phyloP scores from a whole-genome alignment of 2,113 vertebrate genomes.

The Chlorodrepanis virens region DNA sequence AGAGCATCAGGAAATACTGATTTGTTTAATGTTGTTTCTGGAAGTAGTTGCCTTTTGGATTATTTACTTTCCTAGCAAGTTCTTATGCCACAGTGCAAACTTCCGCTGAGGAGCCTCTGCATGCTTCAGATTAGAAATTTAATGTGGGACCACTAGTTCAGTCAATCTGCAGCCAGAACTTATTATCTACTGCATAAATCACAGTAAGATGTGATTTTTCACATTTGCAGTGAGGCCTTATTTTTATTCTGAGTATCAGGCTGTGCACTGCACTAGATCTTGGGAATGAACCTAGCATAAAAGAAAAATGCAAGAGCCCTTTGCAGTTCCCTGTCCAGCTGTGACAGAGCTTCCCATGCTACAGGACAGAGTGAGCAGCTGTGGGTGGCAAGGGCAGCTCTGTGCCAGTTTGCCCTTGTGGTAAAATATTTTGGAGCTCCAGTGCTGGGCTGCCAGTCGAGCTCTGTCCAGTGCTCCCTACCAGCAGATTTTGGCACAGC shows the following conservation, averaged over 20 bases:
- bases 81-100: not conserved
- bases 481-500: not conserved
- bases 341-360: fast-evolving
- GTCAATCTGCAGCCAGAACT: not conserved
- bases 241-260: not conserved
- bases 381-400: not conserved
- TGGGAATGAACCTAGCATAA: not conserved
- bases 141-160: not conserved
- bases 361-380: not conserved
- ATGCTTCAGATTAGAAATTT: not conserved
- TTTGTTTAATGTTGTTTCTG: not conserved
- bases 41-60: not conserved
- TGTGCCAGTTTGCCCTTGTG: not conserved
- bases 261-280: not conserved
- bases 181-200: not conserved
- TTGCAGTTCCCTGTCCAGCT: not conserved
- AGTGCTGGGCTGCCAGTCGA: fast-evolving
- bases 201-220: not conserved
- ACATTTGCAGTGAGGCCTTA: not conserved
- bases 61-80: not conserved
- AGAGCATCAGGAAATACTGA: not conserved
- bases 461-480: not conserved
- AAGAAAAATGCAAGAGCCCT: not conserved
- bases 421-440: fast-evolving
- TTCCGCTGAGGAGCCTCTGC: not conserved